Conservation (phyloP, 2,888 invertebrate species). For the Drosophila anomelani region DNA sequence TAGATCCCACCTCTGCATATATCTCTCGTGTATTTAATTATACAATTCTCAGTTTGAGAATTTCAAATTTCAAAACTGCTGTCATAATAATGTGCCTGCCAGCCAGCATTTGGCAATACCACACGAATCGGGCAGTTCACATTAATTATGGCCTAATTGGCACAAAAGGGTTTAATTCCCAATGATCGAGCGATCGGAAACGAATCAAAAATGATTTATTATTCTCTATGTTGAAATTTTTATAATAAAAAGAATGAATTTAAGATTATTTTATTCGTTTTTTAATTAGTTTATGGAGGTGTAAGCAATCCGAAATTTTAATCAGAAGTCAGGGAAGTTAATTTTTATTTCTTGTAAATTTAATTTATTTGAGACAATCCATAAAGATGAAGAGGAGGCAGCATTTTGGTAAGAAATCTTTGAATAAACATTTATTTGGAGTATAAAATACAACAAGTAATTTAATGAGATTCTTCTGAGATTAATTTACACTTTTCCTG, state of each 20-base stretch:
- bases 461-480: background rate
- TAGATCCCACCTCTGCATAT: slow-evolving; percentile 9
- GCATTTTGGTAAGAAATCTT: background rate
- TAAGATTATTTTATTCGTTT: background rate
- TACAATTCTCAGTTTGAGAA: slow-evolving; percentile 40
- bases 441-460: background rate
- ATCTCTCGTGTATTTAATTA: slow-evolving; percentile 49
- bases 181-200: slow-evolving; percentile 27
- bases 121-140: slow-evolving; percentile 42
- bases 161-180: slow-evolving; percentile 38
- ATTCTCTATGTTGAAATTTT: background rate
- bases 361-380: background rate
- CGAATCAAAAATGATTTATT: slow-evolving; percentile 6
- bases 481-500: background rate
- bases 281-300: background rate
- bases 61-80: slow-evolving; percentile 47
- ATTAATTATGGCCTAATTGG: slow-evolving; percentile 63
- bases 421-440: background rate
- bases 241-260: background rate
- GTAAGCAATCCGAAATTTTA: too few relatives aligned
- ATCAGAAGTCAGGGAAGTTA: too few relatives aligned
- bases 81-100: slow-evolving; percentile 39
- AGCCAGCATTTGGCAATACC: slow-evolving; percentile 52
- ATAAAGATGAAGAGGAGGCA: background rate
- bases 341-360: too few relatives aligned